Evolutionary conservation across 2,113 vertebrate genomes (phyloP).

Genomic region (Formicarius rufipectus): DNA sequence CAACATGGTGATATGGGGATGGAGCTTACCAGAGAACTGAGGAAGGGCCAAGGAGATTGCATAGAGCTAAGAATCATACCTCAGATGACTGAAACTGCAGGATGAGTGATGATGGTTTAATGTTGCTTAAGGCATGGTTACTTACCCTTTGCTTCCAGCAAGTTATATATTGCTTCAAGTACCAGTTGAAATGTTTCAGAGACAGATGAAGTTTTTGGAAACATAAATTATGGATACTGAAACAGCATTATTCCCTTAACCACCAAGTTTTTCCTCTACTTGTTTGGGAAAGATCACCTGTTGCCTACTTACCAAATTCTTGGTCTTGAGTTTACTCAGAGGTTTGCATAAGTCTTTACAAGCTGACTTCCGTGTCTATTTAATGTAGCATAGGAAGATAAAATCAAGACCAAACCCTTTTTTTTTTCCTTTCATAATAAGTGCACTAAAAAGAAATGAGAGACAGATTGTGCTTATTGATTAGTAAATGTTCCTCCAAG

Average conservation of each 20-base stretch:
- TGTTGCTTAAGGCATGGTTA: neutral
- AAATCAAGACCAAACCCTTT: neutral
- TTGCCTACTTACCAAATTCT: neutral
- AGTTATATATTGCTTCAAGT: neutral
- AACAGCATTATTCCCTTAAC: neutral
- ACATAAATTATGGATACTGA: neutral
- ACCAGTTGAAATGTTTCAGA: neutral
- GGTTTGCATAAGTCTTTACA: neutral
- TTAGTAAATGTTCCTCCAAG: neutral
- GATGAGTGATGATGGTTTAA: neutral
- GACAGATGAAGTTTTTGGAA: neutral
- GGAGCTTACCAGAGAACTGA: neutral
- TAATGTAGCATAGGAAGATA: neutral
- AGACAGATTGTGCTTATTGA: neutral
- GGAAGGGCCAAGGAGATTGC: neutral
- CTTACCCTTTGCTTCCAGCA: neutral
- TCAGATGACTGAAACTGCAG: neutral
- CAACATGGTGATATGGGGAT: neutral
- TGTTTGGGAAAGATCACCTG: neutral
- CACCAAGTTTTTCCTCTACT: neutral
- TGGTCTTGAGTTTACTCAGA: neutral
- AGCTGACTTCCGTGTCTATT: neutral
- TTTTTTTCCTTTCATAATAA: neutral
- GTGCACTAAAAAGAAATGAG: neutral
- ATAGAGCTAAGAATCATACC: neutral